Base-by-base conservation (phyloP, 1,140 invertebrate species). In the Saccostrea glomerata region DNA sequence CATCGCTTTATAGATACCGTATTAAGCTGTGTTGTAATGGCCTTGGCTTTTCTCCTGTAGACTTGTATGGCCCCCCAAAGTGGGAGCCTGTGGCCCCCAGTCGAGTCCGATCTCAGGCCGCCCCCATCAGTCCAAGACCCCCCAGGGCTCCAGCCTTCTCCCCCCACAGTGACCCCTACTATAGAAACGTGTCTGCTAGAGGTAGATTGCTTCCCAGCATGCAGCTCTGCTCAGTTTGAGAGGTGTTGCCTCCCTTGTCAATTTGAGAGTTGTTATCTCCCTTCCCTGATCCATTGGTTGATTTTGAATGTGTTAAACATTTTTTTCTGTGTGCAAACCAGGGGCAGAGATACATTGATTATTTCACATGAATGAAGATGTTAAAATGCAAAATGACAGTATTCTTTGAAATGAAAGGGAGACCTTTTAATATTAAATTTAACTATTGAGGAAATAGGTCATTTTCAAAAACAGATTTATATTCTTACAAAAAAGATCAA, bases 121-220 rank as follows among this genome's bases (percentile, higher is more conserved):
- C 70, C 70, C 70, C 70, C 0, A 17, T 77, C 23, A 77, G 70
- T 30, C 70, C 70, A 9, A 23, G 70, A 77, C 70, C 70, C 23
- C 70, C 70, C 12, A 77, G 70, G 70, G 70, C 70, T 77, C 70
- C 70, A 77, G 70, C 25, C 70, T 77, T 77, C 23, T 77, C 70
- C 70, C 70, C 70, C 70, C 70, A 77, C 70, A 77, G 70, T 30
- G 70, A 77, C 70, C 70, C 25, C 12, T 88, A 82, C 70, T 89
- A 88, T 90, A 89, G 91, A 87, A 87, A 88, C 63, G 87, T 90
- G 55, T 54, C 88, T 60, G 86, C 88, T 91, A 90, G 90, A 92
- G 91, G 90, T 92, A 92, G 91, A 56, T 83, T 30, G 82, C 82
- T 55, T 36, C 55, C 47, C 84, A 85, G 84, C 84, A 85, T 85